phyloP scores from a whole-genome alignment of 2,888 invertebrate genomes.

The Cheilosia impressa region DNA sequence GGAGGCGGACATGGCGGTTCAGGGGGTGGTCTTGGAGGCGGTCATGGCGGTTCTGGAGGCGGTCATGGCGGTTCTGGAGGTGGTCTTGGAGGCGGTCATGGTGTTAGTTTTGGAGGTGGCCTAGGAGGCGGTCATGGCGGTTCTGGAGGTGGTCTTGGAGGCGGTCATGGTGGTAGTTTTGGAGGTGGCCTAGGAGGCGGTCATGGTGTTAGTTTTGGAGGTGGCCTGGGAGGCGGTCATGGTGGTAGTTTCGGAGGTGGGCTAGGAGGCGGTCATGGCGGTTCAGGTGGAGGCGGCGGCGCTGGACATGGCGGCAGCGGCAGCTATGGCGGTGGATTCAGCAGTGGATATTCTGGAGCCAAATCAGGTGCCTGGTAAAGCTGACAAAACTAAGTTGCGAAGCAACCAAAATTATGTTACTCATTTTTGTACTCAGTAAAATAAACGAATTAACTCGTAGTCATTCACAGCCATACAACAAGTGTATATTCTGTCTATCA shows the following conservation, averaged over 20 bases:
- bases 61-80: constrained; percentile 6
- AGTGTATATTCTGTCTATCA: too few species aligned
- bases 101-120: too few species aligned
- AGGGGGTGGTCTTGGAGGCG: constrained; percentile 13
- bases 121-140: constrained; percentile 48
- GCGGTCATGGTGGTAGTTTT: not conserved
- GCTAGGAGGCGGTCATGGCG: too few species aligned
- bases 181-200: constrained; percentile 50
- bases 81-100: constrained; percentile 5
- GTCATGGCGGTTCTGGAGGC: constrained; percentile 44
- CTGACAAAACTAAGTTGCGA: not conserved
- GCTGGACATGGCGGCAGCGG: constrained; percentile 4
- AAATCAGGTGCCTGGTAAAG: constrained; percentile 49
- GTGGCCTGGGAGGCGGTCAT: constrained; percentile 36
- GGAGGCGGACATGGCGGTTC: too few species aligned
- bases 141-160: constrained; percentile 37
- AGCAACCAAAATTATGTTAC: too few species aligned
- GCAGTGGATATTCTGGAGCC: constrained; percentile 20
- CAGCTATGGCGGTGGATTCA: constrained; percentile 55
- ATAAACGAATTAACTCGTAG: too few species aligned
- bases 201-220: constrained; percentile 66
- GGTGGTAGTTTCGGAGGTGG: too few species aligned
- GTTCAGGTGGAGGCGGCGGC: too few species aligned
- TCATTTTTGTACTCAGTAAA: too few species aligned
- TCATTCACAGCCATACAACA: too few species aligned